phyloP scores from a whole-genome alignment of 23 tunicate genomes.

The Oikopleura dioica region DNA sequence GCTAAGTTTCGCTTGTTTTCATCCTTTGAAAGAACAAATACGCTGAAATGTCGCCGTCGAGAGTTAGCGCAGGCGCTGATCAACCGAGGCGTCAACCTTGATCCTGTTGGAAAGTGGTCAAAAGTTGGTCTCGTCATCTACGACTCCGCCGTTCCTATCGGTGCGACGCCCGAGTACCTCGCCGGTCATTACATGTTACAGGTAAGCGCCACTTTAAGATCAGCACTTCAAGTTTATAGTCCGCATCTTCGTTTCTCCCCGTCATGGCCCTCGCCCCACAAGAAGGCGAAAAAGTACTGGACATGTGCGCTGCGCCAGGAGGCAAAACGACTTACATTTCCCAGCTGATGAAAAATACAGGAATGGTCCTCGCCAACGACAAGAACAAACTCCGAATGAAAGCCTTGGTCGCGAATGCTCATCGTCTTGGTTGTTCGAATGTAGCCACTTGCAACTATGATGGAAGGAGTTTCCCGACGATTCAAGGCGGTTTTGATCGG shows the following conservation, averaged over 20 bases:
- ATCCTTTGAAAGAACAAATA: no score
- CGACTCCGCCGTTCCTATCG: conserved; percentile 65
- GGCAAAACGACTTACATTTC: conserved; percentile 91
- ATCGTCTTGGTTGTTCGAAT: conserved; percentile 68
- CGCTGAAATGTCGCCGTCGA: conserved; percentile 70
- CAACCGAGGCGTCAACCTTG: conserved; percentile 71
- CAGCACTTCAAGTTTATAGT: no score
- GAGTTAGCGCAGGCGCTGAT: conserved; percentile 87
- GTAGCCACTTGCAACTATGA: conserved; percentile 64
- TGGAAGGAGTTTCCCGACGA: conserved; percentile 60
- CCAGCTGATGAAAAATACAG: conserved; percentile 92
- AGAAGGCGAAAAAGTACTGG: conserved; percentile 57
- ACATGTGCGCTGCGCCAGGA: conserved; percentile 99
- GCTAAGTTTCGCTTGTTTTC: no score
- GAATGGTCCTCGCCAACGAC: conserved; percentile 63
- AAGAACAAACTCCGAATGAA: conserved; percentile 34
- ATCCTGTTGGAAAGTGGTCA: conserved; percentile 91
- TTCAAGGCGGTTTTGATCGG: conserved; percentile 7
- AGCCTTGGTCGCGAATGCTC: conserved; percentile 70
- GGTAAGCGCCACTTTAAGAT: no score
- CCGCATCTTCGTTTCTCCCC: conserved; percentile 80
- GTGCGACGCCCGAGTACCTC: conserved; percentile 78
- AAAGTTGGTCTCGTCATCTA: conserved; percentile 88
- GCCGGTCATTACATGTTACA: conserved; percentile 97
- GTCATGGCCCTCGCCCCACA: conserved; percentile 98